Percentiles rank a stretch among this genome's conserved stretches.
phyloP scores from a whole-genome alignment of 2,797 vertebrate genomes.

The Anguilla megastoma region DNA sequence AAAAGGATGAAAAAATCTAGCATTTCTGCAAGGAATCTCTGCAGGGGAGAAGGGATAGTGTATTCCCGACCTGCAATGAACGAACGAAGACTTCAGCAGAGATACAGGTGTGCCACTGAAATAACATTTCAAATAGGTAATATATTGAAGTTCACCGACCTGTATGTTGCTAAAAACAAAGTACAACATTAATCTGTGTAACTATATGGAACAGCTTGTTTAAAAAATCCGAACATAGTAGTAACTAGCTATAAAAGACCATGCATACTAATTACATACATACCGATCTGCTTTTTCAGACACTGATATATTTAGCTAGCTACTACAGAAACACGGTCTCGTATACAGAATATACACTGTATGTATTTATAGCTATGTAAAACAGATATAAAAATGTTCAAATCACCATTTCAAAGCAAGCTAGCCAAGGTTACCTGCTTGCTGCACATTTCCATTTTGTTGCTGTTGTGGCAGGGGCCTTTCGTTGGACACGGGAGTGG shows the following conservation, averaged over 20 bases:
- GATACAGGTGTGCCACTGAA: neutral
- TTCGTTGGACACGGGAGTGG: constrained; percentile 44
- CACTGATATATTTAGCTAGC: neutral
- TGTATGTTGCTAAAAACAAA: neutral
- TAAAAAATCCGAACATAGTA: too few species aligned
- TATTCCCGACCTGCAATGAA: constrained; percentile 85
- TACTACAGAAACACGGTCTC: neutral
- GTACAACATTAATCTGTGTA: neutral
- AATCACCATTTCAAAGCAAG: neutral
- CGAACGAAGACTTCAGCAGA: neutral
- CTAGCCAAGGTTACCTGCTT: constrained; percentile 64
- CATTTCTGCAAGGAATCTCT: constrained; percentile 96
- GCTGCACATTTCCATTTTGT: constrained; percentile 69
- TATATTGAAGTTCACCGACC: neutral
- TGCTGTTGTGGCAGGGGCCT: constrained; percentile 51
- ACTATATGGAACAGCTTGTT: neutral
- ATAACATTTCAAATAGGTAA: neutral
- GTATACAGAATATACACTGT: too few species aligned
- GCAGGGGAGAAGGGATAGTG: constrained; percentile 88
- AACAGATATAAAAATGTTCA: neutral
- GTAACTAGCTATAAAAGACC: too few species aligned
- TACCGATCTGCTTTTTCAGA: neutral
- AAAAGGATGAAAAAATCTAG: constrained; percentile 98
- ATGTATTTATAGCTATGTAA: too few species aligned
- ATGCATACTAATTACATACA: too few species aligned